A percentile compares a stretch with the other conserved stretches of the same genome.
phyloP scores from a whole-genome alignment of 2,888 invertebrate genomes.

The Drosophila acutilabella region DNA sequence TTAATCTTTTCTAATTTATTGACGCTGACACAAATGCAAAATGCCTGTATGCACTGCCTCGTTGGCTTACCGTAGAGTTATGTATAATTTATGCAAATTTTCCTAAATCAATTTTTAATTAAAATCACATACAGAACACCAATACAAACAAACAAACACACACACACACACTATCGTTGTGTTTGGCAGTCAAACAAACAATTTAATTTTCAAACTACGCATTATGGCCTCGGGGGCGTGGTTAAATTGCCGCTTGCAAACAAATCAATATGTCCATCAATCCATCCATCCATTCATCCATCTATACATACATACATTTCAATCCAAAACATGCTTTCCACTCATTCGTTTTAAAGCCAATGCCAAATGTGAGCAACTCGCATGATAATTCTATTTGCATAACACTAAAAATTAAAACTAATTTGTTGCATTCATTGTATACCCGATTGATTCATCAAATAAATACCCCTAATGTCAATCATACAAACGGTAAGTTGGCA shows the following conservation, averaged over 20 bases:
- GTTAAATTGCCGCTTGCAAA: constrained; percentile 42
- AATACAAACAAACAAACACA: constrained; percentile 20
- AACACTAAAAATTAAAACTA: constrained; percentile 59
- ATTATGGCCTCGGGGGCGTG: constrained; percentile 42
- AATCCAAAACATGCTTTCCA: constrained; percentile 15
- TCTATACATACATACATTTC: constrained; percentile 18
- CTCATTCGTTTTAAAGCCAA: constrained; percentile 32
- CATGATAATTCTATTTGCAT: constrained; percentile 70
- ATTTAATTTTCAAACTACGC: constrained; percentile 51
- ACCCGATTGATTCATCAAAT: constrained; percentile 20
- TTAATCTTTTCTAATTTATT: constrained; percentile 78
- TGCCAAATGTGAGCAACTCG: constrained; percentile 39
- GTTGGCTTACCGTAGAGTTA: constrained; percentile 67
- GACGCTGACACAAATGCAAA: constrained; percentile 59
- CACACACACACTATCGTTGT: not conserved
- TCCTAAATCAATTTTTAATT: constrained; percentile 77
- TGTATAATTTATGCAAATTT: constrained; percentile 78
- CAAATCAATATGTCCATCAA: constrained; percentile 68
- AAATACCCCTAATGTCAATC: constrained; percentile 10
- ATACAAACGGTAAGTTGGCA: not conserved
- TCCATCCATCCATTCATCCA: constrained; percentile 18
- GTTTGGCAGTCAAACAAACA: constrained; percentile 53
- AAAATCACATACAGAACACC: constrained; percentile 55
- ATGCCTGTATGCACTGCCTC: constrained; percentile 36
- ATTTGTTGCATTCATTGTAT: constrained; percentile 27